These are phyloP conservation scores for Patella ulyssiponensis DNA, from an alignment of 2,888 invertebrate species.

Conservation along the genomic window DNA sequence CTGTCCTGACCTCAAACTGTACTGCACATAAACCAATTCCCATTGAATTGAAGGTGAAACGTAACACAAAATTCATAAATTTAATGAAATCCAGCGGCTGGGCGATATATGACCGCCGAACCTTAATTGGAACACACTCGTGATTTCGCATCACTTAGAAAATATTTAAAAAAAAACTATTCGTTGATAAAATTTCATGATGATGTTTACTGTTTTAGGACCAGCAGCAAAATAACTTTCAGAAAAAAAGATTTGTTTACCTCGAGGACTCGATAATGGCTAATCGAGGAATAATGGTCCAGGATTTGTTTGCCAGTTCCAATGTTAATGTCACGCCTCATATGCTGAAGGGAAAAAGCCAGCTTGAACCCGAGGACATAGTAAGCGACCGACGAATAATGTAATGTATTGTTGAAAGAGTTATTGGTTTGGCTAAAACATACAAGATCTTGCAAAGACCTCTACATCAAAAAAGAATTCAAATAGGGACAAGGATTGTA, in stretches of 20 bases:
- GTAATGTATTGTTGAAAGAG: constrained; percentile 23
- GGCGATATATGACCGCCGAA: no score
- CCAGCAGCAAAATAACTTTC: constrained; percentile 12
- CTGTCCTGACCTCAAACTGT: no score
- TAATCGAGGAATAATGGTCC: background rate
- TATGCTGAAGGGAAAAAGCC: constrained; percentile 40
- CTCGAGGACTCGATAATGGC: background rate
- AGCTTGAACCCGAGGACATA: constrained; percentile 40
- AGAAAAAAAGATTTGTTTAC: background rate
- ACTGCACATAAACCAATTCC: no score
- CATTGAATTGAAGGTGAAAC: no score
- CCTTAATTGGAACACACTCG: no score
- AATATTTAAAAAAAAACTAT: no score
- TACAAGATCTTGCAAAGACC: constrained; percentile 18
- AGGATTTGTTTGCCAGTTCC: constrained; percentile 20
- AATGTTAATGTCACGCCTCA: constrained; percentile 44
- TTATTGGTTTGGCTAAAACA: constrained; percentile 23
- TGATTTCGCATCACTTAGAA: no score
- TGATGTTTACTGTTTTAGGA: constrained; percentile 31
- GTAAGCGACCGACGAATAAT: constrained; percentile 33
- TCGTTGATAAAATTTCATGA: no score
- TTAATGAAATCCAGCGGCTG: no score
- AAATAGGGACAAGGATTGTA: background rate
- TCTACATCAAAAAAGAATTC: background rate
- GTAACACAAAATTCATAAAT: no score